These are phyloP conservation scores for Erethizon dorsatum DNA, from an alignment of 2,797 vertebrate genomes.

Conservation along the genomic window DNA sequence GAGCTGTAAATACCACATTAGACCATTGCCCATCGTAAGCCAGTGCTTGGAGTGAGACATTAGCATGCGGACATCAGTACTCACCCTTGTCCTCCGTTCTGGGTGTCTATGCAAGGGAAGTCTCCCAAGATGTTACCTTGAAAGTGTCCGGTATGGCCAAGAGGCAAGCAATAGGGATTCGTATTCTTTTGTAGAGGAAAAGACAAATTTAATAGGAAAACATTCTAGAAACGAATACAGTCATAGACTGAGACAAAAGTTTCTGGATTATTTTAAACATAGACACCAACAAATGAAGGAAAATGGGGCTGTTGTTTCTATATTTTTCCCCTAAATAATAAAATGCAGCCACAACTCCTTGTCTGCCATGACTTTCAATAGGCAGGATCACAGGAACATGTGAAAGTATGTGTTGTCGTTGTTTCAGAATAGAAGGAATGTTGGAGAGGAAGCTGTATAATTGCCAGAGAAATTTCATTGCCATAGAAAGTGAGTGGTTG, in stretches of 20 bases:
- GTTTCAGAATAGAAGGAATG: constrained; percentile 38
- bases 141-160: background rate
- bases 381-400: background rate
- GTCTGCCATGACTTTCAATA: background rate
- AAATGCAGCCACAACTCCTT: background rate
- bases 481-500: background rate
- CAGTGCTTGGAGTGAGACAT: constrained; percentile 40
- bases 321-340: constrained; percentile 67
- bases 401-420: background rate
- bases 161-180: background rate
- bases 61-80: constrained; percentile 37
- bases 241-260: constrained; percentile 4
- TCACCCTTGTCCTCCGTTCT: background rate
- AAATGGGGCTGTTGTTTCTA: constrained; percentile 37
- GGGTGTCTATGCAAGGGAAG: background rate
- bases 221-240: background rate
- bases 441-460: background rate
- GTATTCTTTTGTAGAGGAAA: background rate
- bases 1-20: constrained; percentile 74
- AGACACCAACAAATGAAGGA: constrained; percentile 59
- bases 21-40: constrained; percentile 61
- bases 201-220: constrained; percentile 22
- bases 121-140: constrained; percentile 26
- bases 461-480: background rate
- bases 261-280: background rate